Conservation (phyloP, 2,888 invertebrate genomes). For the Adelphocoris suturalis region DNA sequence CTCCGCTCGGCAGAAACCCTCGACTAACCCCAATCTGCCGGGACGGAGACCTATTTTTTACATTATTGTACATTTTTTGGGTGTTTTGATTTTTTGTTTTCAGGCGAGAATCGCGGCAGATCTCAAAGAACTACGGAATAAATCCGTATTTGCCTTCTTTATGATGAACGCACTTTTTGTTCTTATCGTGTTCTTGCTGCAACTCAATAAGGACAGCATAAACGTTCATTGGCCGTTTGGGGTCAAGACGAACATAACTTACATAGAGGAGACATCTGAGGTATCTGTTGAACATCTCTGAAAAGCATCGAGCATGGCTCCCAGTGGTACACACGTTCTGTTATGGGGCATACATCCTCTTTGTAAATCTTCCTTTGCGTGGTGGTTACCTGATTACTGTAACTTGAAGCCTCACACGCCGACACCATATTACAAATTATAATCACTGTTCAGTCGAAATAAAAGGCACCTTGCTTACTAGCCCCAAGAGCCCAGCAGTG, state of each 20-base stretch:
- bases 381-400: slow-evolving; percentile 54
- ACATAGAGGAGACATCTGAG: slow-evolving; percentile 95
- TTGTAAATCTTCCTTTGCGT: slow-evolving; percentile 68
- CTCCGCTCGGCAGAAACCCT: slow-evolving; percentile 61
- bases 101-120: slow-evolving; percentile 94
- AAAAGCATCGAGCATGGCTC: slow-evolving; percentile 71
- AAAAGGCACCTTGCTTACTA: background rate
- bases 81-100: slow-evolving; percentile 78
- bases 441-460: slow-evolving; percentile 46
- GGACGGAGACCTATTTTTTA: slow-evolving; percentile 67
- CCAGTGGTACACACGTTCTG: slow-evolving; percentile 64
- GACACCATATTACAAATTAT: slow-evolving; percentile 38
- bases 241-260: slow-evolving; percentile 96
- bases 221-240: slow-evolving; percentile 98
- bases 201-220: slow-evolving; percentile 98
- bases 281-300: slow-evolving; percentile 80
- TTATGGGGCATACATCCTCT: slow-evolving; percentile 57
- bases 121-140: slow-evolving; percentile 96
- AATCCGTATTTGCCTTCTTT: slow-evolving; percentile 98
- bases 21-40: slow-evolving; percentile 45
- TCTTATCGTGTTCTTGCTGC: slow-evolving; percentile 98
- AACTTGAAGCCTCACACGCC: slow-evolving; percentile 62
- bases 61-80: slow-evolving; percentile 56
- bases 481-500: background rate
- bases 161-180: slow-evolving; percentile 99